Evolutionary conservation across 2,888 invertebrate genomes (phyloP), one percentile per base, ranked within the genome.

Genomic region (Metellina segmentata): DNA sequence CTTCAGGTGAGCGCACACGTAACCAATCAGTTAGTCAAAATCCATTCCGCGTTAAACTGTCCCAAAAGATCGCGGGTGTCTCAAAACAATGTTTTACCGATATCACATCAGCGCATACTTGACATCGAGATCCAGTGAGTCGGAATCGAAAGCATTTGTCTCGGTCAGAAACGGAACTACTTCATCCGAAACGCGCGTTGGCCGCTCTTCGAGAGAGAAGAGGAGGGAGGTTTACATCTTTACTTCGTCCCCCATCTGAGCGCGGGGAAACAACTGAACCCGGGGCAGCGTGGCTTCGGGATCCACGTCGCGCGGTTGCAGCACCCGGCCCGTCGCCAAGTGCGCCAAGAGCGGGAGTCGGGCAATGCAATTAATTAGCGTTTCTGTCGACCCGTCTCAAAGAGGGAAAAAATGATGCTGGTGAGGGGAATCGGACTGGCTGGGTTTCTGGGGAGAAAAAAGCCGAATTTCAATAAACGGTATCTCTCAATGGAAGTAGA

Each of bases 261-360:
- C 49, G 51, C 88, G 81, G 88, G 69, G 89, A 86, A 71, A 85
- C 83, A 89, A 69, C 85, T 51, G 74, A 34, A 34, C 1, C 34
- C 34, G 34, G 34, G 34, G 34, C 34, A 34, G 34, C 34, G 34
- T 34, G 34, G 34, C 81, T 81, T 90, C 81, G 75, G 85, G 90
- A 85, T 74, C 90, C 85, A 85, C 85, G 81, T 71, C 71, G 51
- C 51, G 85, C 79, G 90, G 90, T 85, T 90, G 90, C 52, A 90
- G 75, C 85, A 81, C 74, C 34, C 74, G 53, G 9, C 48, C 20
- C 51, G 53, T 34, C 34, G 34, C 34, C 34, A 34, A 34, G 34
- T 1, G 48, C 78, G 85, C 90, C 90, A 85, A 90, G 7, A 19
- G 48, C 48, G 8, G 1, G 8, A 52, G 8, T 72, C 71, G 82